phyloP scores from a whole-genome alignment of 1,140 invertebrate species.

The Drosophila sechellia region DNA sequence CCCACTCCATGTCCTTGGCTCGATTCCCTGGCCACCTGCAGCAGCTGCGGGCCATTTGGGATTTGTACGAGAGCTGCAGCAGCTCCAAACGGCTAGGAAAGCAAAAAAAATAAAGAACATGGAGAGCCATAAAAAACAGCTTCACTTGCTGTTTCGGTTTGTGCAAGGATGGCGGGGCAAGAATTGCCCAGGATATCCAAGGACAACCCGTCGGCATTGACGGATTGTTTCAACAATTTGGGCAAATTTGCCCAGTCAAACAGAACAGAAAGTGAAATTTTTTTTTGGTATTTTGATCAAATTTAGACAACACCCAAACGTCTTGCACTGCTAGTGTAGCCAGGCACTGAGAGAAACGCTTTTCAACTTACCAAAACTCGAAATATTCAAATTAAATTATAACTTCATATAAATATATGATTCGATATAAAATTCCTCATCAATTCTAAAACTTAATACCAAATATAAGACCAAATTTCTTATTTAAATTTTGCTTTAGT shows the following conservation, averaged over 20 bases:
- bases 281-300: constrained; percentile 29
- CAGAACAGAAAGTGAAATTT: constrained; percentile 50
- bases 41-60: constrained; percentile 37
- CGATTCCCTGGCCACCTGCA: constrained; percentile 39
- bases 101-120: neutral
- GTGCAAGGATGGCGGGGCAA: constrained; percentile 11
- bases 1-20: constrained; percentile 24
- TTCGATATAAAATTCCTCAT: too few species aligned
- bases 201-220: constrained; percentile 44
- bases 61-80: constrained; percentile 11
- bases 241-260: constrained; percentile 47
- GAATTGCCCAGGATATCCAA: constrained; percentile 19
- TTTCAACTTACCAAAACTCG: too few species aligned
- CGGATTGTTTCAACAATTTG: constrained; percentile 50
- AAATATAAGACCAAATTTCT: too few species aligned
- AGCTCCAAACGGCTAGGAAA: constrained; percentile 16
- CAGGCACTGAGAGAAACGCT: constrained; percentile 1
- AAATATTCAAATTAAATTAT: too few species aligned
- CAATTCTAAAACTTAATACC: too few species aligned
- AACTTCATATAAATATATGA: too few species aligned
- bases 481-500: too few species aligned
- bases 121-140: constrained; percentile 8
- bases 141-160: constrained; percentile 15
- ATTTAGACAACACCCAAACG: constrained; percentile 42
- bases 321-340: neutral